Evolutionary conservation across 2,797 vertebrate species (phyloP).

Genomic region (Spinibarbus caldwelli): DNA sequence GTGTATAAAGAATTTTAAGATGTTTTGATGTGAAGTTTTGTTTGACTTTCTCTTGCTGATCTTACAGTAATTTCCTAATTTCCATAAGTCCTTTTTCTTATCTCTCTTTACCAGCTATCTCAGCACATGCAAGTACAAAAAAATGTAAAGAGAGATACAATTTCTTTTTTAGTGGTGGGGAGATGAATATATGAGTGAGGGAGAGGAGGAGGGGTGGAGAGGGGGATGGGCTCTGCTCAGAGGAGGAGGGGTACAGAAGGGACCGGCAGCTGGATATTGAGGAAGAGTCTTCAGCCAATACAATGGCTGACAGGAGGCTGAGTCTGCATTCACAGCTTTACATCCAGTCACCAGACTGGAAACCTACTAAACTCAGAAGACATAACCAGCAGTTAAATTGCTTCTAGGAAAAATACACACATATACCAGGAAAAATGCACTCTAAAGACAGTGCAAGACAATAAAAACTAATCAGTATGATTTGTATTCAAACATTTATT

Average conservation of each 20-base stretch:
- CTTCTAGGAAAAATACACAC: not conserved
- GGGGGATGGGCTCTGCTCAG: conserved; percentile 67
- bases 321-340: conserved; percentile 29
- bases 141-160: conserved; percentile 3
- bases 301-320: conserved; percentile 44
- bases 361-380: conserved; percentile 4
- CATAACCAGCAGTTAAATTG: too few species aligned
- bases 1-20: not conserved
- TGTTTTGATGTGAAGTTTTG: not conserved
- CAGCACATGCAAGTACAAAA: not conserved
- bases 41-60: not conserved
- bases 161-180: not conserved
- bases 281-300: conserved; percentile 31
- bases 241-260: conserved; percentile 37
- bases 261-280: conserved; percentile 39
- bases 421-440: not conserved
- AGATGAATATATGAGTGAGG: conserved; percentile 4
- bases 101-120: not conserved
- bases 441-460: not conserved
- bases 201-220: conserved; percentile 59
- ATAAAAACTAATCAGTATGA: not conserved
- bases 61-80: not conserved
- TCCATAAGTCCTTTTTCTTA: not conserved
- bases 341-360: conserved; percentile 26
- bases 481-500: not conserved